Evolutionary conservation across 2,888 invertebrate genomes (phyloP), one percentile per base, ranked within the genome.

Genomic region (Drosophila paramelanica): DNA sequence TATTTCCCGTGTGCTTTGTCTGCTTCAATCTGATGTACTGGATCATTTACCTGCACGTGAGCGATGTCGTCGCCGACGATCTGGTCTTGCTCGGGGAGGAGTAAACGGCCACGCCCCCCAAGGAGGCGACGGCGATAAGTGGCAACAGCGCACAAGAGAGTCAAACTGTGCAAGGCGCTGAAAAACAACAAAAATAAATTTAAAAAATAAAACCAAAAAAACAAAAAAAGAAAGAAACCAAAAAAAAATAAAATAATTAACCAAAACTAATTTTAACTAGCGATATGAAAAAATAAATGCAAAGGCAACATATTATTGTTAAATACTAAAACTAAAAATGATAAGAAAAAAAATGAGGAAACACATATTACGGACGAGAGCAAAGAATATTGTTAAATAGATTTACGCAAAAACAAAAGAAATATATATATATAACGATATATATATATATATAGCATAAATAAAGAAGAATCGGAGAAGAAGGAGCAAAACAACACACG

Each of bases 21-120:
- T 97, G 98, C 93, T 99, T 99, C 95, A 99, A 99, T 94, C 95
- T 98, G 88, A 98, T 98, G 98, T 98, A 98, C 94, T 98, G 98
- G 98, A 98, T 98, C 93, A 98, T 98, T 92, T 98, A 98, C 93
- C 94, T 98, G 89, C 98, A 98, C 94, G 98, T 98, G 93, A 97
- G 97, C 92, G 98, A 98, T 94, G 97, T 97, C 91, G 97, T 98
- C 90, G 97, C 97, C 93, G 97, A 98, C 93, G 98, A 97, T 94
- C 94, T 98, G 93, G 97, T 97, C 92, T 94, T 96, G 91, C 94
- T 97, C 77, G 94, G 94, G 89, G 95, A 94, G 91, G 95, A 94
- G 92, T 95, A 95, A 87, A 73, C 46, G 27, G 42, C 45, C 59
- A 55, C 17, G 60, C 23, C 14, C 36, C 41, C 38, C 27, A 67